Evolutionary conservation across 2,113 vertebrate species (phyloP).

Genomic region (Python bivittatus): DNA sequence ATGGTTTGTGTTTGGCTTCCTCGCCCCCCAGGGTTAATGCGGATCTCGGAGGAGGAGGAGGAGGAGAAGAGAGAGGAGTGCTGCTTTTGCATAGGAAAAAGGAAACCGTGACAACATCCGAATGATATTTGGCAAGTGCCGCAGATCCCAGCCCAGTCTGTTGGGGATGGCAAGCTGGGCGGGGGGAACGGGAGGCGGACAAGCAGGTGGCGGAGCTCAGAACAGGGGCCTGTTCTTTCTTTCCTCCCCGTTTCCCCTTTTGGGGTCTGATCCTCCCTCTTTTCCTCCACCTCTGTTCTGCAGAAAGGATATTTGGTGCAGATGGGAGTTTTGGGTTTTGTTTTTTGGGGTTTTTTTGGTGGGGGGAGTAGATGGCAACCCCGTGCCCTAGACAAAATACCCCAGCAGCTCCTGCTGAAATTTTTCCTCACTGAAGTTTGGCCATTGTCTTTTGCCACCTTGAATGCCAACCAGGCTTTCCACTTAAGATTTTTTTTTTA

Average conservation of each 20-base stretch:
- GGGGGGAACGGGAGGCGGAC: constrained; percentile 55
- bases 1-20: neutral
- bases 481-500: no score
- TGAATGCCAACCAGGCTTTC: neutral
- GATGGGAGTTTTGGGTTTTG: no score
- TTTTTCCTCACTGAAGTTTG: no score
- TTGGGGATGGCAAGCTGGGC: constrained; percentile 54
- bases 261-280: neutral
- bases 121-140: constrained; percentile 71
- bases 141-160: constrained; percentile 62
- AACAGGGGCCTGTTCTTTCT: neutral
- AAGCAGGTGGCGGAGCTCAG: constrained; percentile 70
- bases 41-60: no score
- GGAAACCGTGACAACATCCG: constrained; percentile 64
- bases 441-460: neutral
- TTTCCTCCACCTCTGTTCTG: neutral
- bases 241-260: neutral
- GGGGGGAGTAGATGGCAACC: neutral
- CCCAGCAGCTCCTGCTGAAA: neutral
- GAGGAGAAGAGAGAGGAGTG: no score
- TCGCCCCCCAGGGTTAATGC: rapidly evolving
- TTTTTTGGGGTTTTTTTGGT: neutral
- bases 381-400: neutral
- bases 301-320: constrained; percentile 41
- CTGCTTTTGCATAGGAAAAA: neutral